These are phyloP conservation scores for Halichoeres trimaculatus DNA, from an alignment of 2,113 vertebrate species.

Conservation along the genomic window DNA sequence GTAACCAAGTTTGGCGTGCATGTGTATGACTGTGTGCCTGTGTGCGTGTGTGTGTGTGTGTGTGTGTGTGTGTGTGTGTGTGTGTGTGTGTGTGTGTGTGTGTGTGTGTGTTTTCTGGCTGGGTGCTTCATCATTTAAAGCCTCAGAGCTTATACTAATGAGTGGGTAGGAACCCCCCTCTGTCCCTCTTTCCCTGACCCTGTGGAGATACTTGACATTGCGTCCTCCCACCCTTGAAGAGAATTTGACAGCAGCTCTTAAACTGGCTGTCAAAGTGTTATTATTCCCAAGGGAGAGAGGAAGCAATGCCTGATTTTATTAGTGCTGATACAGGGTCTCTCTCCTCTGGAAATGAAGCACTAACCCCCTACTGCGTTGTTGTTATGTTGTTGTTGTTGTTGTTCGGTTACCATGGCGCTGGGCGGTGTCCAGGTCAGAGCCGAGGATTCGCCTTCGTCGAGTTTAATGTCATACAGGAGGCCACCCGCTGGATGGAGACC, in stretches of 20 bases:
- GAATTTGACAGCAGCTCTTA: slow-evolving; percentile 48
- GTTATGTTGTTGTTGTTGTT: slow-evolving; percentile 85
- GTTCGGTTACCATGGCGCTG: slow-evolving; percentile 86
- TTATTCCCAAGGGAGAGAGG: slow-evolving; percentile 59
- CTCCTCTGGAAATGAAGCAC: slow-evolving; percentile 84
- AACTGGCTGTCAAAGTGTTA: slow-evolving; percentile 50
- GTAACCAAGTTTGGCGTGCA: slow-evolving; percentile 9
- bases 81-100: slow-evolving; percentile 9
- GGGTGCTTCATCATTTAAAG: slow-evolving; percentile 55
- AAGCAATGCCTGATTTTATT: slow-evolving; percentile 58
- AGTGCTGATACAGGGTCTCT: slow-evolving; percentile 80
- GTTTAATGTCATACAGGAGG: slow-evolving; percentile 98
- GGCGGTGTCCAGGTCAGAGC: slow-evolving; percentile 95
- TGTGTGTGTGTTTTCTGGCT: slow-evolving; percentile 34
- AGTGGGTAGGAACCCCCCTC: slow-evolving; percentile 52
- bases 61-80: slow-evolving; percentile 17
- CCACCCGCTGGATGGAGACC: slow-evolving; percentile 96
- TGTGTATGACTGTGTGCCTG: slow-evolving; percentile 12
- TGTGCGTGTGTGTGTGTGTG: slow-evolving; percentile 5
- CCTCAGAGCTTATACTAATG: slow-evolving; percentile 61
- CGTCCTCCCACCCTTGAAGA: slow-evolving; percentile 60
- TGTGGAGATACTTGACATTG: slow-evolving; percentile 60
- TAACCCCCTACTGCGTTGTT: slow-evolving; percentile 88
- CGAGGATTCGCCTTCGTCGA: slow-evolving; percentile 98
- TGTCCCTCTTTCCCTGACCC: slow-evolving; percentile 57